These are phyloP conservation scores for Rafetus swinhoei DNA, from an alignment of 2,113 vertebrate genomes.

Conservation along the genomic window DNA sequence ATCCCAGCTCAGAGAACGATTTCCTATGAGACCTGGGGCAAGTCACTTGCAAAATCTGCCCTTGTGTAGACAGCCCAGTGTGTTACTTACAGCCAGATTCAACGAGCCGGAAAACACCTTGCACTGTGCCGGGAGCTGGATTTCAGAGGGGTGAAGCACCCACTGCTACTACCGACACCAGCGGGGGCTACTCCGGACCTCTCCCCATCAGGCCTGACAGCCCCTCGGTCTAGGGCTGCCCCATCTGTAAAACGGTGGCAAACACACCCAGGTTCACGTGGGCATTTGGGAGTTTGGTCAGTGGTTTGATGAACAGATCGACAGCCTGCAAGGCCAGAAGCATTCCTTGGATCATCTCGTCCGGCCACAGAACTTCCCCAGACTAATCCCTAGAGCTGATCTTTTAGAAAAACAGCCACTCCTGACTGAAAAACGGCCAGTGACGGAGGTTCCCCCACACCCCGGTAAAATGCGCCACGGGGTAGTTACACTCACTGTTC, in stretches of 20 bases:
- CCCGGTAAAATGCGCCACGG: too few species aligned
- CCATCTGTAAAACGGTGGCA: background rate
- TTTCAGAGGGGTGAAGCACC: background rate
- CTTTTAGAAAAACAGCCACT: background rate
- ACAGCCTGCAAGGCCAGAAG: background rate
- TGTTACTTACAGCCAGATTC: background rate
- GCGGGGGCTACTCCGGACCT: background rate
- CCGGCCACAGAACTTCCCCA: background rate
- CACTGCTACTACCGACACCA: background rate
- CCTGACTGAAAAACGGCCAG: background rate
- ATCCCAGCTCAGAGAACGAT: background rate
- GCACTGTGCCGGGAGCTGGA: background rate
- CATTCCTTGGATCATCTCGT: background rate
- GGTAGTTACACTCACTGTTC: background rate
- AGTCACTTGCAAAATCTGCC: background rate
- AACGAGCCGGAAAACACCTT: background rate
- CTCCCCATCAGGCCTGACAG: background rate
- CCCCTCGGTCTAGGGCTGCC: background rate
- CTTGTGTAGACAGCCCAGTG: background rate
- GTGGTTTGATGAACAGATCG: background rate
- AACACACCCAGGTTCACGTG: background rate
- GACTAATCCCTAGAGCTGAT: background rate
- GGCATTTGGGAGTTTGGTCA: background rate
- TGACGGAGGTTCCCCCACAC: background rate
- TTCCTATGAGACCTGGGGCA: background rate